These are phyloP conservation scores for Oreonectes daqikongensis DNA, from an alignment of 2,797 vertebrate genomes.

Conservation along the genomic window DNA sequence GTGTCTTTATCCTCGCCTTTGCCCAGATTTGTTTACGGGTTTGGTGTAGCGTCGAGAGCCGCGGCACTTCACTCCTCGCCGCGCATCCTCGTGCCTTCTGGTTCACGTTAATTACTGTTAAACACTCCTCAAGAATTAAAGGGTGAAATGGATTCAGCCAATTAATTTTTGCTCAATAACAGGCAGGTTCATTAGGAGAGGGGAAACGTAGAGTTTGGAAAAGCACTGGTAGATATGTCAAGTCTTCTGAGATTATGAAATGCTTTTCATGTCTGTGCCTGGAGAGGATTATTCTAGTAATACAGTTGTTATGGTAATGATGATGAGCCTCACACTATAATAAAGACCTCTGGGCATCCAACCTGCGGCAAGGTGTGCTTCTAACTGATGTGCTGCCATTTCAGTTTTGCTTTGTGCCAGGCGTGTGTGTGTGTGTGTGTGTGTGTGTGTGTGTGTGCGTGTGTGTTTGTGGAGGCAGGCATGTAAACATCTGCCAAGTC, in stretches of 20 bases:
- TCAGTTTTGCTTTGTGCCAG: constrained; percentile 16
- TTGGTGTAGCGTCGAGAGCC: background rate
- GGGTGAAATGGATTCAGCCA: constrained; percentile 38
- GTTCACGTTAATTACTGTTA: constrained; percentile 54
- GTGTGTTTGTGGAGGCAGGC: background rate
- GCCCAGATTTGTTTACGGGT: constrained; percentile 3
- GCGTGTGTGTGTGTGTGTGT: background rate
- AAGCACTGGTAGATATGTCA: constrained; percentile 49
- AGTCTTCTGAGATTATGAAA: constrained; percentile 55
- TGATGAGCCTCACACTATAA: constrained; percentile 56
- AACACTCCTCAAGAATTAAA: constrained; percentile 49
- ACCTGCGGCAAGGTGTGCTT: constrained; percentile 55
- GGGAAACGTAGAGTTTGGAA: constrained; percentile 50
- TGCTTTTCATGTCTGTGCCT: constrained; percentile 57
- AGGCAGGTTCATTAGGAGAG: constrained; percentile 54
- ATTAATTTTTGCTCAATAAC: constrained; percentile 51
- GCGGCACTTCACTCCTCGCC: background rate
- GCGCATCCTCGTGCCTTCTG: constrained; percentile 39
- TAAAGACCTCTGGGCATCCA: constrained; percentile 52
- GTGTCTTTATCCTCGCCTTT: background rate
- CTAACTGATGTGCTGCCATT: constrained; percentile 45
- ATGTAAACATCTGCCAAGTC: background rate
- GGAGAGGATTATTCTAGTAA: constrained; percentile 59
- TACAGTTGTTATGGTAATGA: constrained; percentile 61
- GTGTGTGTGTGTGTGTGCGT: background rate